These are phyloP conservation scores for Lamprotornis superbus DNA, from an alignment of 2,113 vertebrate species.

Conservation along the genomic window DNA sequence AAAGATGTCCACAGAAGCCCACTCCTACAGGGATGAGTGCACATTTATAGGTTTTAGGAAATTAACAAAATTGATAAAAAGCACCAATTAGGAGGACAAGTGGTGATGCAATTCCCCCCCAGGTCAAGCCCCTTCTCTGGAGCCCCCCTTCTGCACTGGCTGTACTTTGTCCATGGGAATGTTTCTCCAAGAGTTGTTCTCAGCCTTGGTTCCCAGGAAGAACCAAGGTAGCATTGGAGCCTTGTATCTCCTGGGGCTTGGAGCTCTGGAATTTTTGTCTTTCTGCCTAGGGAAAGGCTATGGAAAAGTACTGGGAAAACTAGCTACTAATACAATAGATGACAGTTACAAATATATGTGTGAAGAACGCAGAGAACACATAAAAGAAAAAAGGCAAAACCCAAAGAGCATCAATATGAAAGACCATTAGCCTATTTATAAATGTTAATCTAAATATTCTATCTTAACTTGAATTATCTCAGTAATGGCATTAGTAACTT, in stretches of 20 bases:
- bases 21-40: neutral
- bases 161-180: neutral
- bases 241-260: neutral
- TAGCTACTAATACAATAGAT: neutral
- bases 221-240: neutral
- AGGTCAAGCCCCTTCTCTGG: neutral
- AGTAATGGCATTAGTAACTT: neutral
- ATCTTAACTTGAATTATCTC: neutral
- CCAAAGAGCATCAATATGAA: neutral
- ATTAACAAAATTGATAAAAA: neutral
- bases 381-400: neutral
- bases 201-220: neutral
- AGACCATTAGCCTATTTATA: neutral
- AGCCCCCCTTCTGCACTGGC: neutral
- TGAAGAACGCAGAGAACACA: neutral
- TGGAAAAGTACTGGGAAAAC: neutral
- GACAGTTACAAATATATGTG: neutral
- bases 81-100: neutral
- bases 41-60: neutral
- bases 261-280: neutral
- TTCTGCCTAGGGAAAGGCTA: neutral
- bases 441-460: neutral
- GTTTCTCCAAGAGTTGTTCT: rapidly evolving
- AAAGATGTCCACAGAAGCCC: neutral
- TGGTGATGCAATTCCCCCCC: no score